A percentile compares a stretch with the other conserved stretches of the same genome.
These are phyloP conservation scores for Sakesphorus luctuosus DNA, from an alignment of 2,113 vertebrate genomes.

Conservation along the genomic window DNA sequence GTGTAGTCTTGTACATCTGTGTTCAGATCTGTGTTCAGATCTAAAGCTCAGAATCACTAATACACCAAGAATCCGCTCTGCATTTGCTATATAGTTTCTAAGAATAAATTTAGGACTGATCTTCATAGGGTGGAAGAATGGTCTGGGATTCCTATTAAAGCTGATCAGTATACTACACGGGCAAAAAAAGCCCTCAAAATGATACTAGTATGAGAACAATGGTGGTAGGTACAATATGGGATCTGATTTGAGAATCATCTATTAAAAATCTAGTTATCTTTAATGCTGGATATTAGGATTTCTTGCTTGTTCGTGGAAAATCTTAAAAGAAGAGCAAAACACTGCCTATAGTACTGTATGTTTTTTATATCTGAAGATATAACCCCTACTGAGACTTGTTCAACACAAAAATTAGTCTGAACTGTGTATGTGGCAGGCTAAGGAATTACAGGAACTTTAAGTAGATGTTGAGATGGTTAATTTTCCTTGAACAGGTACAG, in stretches of 20 bases:
- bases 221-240: background rate
- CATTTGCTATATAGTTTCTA: background rate
- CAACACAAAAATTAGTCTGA: background rate
- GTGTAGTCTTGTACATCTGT: background rate
- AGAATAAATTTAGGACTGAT: background rate
- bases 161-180: background rate
- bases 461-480: background rate
- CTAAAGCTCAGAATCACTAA: background rate
- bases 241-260: background rate
- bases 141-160: background rate
- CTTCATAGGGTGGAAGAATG: background rate
- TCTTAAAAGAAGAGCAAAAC: background rate
- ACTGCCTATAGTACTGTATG: background rate
- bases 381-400: background rate
- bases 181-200: background rate
- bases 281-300: background rate
- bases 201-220: background rate
- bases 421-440: background rate
- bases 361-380: background rate
- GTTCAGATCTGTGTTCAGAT: background rate
- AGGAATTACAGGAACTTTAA: constrained; percentile 23
- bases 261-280: background rate
- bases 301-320: background rate
- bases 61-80: background rate
- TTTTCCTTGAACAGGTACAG: background rate